Evolutionary conservation across 2,113 vertebrate genomes (phyloP).

Genomic region (Merops nubicus): DNA sequence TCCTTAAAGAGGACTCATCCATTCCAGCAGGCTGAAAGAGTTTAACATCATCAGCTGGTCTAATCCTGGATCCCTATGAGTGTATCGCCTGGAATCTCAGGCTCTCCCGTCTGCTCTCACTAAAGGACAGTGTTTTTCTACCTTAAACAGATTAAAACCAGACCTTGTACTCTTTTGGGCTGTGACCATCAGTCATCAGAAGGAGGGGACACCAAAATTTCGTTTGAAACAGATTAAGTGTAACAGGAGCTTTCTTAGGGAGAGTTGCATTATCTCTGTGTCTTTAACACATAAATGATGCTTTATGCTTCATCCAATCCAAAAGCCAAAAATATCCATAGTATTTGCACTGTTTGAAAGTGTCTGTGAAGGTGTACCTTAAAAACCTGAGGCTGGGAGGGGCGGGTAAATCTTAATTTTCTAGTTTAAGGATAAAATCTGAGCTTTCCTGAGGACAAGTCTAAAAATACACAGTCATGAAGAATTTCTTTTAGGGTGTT

Average conservation of each 20-base stretch:
- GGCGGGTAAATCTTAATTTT: not conserved
- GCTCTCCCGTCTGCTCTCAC: slow-evolving; percentile 49
- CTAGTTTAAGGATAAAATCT: not conserved
- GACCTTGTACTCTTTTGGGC: not conserved
- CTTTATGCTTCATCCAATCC: not conserved
- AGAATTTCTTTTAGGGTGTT: not conserved
- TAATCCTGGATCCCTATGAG: not conserved
- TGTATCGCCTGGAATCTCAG: slow-evolving; percentile 22
- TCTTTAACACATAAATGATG: not conserved
- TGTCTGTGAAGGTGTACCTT: not conserved
- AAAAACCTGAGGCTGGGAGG: not conserved
- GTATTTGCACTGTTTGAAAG: not conserved
- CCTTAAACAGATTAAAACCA: slow-evolving; percentile 9
- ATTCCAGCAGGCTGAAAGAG: not conserved
- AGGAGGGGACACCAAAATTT: not conserved
- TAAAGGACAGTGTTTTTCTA: not conserved
- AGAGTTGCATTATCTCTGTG: not conserved
- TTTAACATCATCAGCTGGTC: not conserved
- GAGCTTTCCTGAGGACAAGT: not conserved
- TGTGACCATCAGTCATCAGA: slow-evolving; percentile 2
- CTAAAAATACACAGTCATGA: not conserved
- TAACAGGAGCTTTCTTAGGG: not conserved
- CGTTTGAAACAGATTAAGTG: not conserved
- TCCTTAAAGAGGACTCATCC: not conserved
- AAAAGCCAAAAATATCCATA: not conserved